phyloP scores from a whole-genome alignment of 2,113 vertebrate genomes.

The Sardina pilchardus region DNA sequence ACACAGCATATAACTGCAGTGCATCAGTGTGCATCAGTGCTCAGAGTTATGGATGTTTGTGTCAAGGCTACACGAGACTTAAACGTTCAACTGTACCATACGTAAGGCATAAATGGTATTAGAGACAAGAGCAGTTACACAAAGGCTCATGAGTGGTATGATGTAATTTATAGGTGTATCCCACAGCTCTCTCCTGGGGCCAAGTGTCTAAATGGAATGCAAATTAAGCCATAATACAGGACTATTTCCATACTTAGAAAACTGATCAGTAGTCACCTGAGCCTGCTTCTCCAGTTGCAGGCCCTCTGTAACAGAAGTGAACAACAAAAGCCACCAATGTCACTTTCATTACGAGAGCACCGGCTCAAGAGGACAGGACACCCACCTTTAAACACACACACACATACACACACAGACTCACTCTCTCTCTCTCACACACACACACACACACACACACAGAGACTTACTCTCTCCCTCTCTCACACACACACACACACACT shows the following conservation, averaged over 20 bases:
- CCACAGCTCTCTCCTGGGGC: background rate
- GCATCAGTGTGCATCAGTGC: background rate
- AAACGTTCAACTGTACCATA: background rate
- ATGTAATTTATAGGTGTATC: background rate
- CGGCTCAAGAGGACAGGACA: background rate
- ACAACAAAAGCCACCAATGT: slow-evolving; percentile 21
- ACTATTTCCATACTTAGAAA: slow-evolving; percentile 12
- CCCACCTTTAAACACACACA: background rate
- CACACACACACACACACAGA: background rate
- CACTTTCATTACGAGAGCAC: background rate
- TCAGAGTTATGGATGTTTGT: background rate
- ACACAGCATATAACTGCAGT: background rate
- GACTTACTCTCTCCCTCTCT: background rate
- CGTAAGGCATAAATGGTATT: background rate
- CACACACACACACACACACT: background rate
- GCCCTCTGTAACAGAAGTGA: background rate
- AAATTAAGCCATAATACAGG: background rate
- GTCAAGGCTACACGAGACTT: background rate
- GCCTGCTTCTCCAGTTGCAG: slow-evolving; percentile 7
- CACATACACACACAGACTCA: background rate
- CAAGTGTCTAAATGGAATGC: background rate
- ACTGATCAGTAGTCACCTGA: slow-evolving; percentile 13
- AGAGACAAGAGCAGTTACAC: background rate
- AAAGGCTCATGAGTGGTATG: background rate
- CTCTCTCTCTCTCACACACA: too few species aligned